These are phyloP conservation scores for Hedychridium roseum DNA, from an alignment of 2,888 invertebrate genomes.

Conservation along the genomic window DNA sequence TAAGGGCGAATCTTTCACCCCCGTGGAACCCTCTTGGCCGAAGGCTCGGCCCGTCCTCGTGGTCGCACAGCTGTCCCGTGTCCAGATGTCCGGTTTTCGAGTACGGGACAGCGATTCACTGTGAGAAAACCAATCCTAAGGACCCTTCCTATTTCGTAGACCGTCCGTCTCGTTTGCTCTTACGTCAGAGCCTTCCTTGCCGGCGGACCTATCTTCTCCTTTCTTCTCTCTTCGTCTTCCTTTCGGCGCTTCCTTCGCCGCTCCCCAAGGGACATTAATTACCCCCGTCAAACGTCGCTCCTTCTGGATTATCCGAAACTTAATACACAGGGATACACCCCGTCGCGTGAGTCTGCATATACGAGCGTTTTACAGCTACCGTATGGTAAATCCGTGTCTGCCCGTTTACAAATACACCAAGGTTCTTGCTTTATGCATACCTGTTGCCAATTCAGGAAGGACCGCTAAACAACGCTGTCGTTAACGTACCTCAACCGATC, in stretches of 20 bases:
- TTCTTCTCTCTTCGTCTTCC: conserved; percentile 11
- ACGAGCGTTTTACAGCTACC: no score
- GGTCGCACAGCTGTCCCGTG: conserved; percentile 53
- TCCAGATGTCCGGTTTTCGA: conserved; percentile 58
- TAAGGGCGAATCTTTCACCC: conserved; percentile 24
- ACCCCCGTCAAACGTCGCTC: conserved; percentile 42
- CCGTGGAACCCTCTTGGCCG: conserved; percentile 24
- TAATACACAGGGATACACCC: conserved; percentile 38
- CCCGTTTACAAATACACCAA: neutral
- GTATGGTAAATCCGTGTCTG: no score
- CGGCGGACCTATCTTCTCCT: no score
- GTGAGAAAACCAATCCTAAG: conserved; percentile 50
- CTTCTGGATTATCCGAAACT: conserved; percentile 52
- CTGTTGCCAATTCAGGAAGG: conserved; percentile 24
- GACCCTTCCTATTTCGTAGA: conserved; percentile 29
- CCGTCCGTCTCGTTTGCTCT: no score
- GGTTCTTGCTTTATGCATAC: no score
- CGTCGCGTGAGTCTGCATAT: conserved; percentile 25
- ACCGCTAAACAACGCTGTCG: neutral
- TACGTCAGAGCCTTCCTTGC: no score
- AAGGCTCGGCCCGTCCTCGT: conserved; percentile 23
- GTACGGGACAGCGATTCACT: conserved; percentile 39
- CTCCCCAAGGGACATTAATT: conserved; percentile 54
- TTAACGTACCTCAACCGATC: neutral
- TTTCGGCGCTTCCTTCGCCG: conserved; percentile 6